Percentiles rank a stretch among this genome's conserved stretches.
Evolutionary conservation across 2,113 vertebrate genomes (phyloP).

Genomic region (Tenebrosternarchus preto): DNA sequence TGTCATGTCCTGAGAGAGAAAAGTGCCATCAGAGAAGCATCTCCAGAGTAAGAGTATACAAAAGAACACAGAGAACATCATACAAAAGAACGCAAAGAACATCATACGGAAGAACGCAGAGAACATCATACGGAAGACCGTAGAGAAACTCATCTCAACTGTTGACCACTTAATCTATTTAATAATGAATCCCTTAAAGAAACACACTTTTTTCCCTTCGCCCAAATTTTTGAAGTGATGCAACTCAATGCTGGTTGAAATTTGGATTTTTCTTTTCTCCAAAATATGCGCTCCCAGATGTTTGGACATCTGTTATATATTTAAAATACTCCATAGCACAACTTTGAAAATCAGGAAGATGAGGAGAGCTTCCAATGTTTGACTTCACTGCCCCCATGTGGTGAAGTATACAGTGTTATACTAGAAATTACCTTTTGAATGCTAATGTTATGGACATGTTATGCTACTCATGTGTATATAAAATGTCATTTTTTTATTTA

Average conservation of each 20-base stretch:
- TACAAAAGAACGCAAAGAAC: too few relatives aligned
- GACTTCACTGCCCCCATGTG: slow-evolving; percentile 66
- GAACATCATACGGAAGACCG: too few relatives aligned
- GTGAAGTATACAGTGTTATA: slow-evolving; percentile 33
- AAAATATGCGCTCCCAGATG: background rate
- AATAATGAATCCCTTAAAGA: background rate
- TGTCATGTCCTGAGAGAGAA: slow-evolving; percentile 78
- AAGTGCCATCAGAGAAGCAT: background rate
- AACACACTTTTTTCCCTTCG: too few relatives aligned
- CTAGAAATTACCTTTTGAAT: too few relatives aligned
- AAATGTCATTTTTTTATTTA: too few relatives aligned
- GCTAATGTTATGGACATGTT: too few relatives aligned
- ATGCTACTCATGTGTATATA: too few relatives aligned
- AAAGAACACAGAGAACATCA: background rate
- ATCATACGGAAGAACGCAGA: too few relatives aligned
- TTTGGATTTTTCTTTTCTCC: background rate
- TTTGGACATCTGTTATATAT: background rate
- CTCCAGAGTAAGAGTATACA: background rate
- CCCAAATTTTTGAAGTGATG: background rate
- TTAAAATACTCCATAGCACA: background rate
- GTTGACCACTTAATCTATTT: too few relatives aligned
- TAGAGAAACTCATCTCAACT: too few relatives aligned
- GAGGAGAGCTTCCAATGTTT: slow-evolving; percentile 1
- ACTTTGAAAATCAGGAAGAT: background rate
- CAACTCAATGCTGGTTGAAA: background rate